Evolutionary conservation across 1,140 invertebrate species (phyloP).

Genomic region (Eciton burchellii): DNA sequence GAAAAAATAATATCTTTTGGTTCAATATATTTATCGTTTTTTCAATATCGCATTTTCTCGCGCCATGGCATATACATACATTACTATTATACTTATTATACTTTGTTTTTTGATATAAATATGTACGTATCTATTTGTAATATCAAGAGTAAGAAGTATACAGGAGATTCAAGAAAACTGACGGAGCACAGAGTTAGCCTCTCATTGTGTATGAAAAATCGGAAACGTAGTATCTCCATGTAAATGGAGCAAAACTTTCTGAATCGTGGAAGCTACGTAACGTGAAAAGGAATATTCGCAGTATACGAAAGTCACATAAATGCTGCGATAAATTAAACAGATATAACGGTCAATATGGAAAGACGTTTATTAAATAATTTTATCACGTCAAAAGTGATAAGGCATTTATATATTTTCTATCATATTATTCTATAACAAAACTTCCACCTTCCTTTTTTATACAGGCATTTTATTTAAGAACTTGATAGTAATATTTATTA

Average conservation of each 20-base stretch:
- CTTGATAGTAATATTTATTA: neutral
- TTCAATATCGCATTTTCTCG: constrained; percentile 23
- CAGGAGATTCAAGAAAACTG: constrained; percentile 13
- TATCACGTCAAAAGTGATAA: constrained; percentile 1
- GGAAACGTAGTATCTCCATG: constrained; percentile 9
- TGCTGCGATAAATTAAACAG: neutral
- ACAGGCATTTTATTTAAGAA: constrained; percentile 2
- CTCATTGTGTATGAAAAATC: constrained; percentile 25
- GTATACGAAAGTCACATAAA: constrained; percentile 4
- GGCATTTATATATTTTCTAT: constrained; percentile 21
- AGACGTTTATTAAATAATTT: constrained; percentile 6
- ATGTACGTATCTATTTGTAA: constrained; percentile 37
- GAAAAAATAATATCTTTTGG: constrained; percentile 52
- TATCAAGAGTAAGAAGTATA: constrained; percentile 25
- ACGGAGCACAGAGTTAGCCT: constrained; percentile 12
- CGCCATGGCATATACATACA: neutral
- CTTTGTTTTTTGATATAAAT: constrained; percentile 36
- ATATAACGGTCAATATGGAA: constrained; percentile 14
- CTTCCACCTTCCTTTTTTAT: constrained; percentile 21
- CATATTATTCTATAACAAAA: constrained; percentile 18
- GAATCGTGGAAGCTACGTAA: constrained; percentile 2
- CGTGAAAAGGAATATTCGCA: neutral
- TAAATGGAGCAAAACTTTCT: neutral
- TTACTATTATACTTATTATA: neutral
- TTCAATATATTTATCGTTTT: constrained; percentile 37